Conservation (phyloP, 1,140 invertebrate genomes). For the Phymorhynchus buccinoides region DNA sequence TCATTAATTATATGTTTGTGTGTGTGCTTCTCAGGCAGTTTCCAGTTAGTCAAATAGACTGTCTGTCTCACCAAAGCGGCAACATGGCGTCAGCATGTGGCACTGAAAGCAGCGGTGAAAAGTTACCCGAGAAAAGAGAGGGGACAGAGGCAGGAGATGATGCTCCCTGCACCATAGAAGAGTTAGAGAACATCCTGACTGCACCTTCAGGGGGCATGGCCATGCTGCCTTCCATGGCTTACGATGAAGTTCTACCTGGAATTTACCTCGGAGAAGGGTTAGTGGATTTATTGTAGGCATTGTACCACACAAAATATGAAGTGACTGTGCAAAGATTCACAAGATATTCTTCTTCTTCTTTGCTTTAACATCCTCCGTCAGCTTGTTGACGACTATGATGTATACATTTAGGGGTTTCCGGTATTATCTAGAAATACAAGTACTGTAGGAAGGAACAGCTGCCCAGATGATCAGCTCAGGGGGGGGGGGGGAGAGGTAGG, state of each 20-base stretch:
- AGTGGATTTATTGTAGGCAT: conserved; percentile 64
- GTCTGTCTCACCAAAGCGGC: background rate
- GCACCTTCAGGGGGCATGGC: conserved; percentile 68
- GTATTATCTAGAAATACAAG: no score
- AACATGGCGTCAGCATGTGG: background rate
- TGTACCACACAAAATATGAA: background rate
- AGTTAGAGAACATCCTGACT: conserved; percentile 66
- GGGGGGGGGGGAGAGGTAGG: no score
- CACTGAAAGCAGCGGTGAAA: background rate
- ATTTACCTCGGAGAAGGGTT: conserved; percentile 84
- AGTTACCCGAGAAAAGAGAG: background rate
- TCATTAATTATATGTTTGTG: background rate
- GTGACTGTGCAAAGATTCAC: background rate
- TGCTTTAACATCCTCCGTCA: no score
- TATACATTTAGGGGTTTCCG: no score
- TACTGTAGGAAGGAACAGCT: no score
- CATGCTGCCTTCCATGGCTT: conserved; percentile 69
- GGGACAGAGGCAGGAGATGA: background rate
- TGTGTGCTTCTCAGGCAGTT: no score
- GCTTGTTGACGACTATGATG: no score
- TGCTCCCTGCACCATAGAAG: conserved; percentile 54
- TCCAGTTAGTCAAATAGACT: background rate
- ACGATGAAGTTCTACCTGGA: conserved; percentile 78
- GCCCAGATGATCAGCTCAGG: no score
- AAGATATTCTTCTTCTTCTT: background rate